Conservation (phyloP, 2,797 vertebrate species). For the Threskiornis aethiopicus region DNA sequence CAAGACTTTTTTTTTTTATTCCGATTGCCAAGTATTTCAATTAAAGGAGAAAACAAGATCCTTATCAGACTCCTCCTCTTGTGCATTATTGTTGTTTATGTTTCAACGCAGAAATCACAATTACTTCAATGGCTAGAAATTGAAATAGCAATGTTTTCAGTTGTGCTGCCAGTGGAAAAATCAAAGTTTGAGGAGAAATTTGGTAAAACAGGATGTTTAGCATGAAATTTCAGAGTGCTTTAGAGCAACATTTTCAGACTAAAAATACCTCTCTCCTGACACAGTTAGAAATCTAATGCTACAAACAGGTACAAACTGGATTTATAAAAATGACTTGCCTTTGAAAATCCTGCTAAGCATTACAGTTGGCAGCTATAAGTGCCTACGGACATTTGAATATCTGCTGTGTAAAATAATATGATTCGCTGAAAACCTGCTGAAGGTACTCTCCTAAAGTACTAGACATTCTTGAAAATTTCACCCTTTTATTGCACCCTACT, state of each 20-base stretch:
- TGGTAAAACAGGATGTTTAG: neutral
- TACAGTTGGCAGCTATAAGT: neutral
- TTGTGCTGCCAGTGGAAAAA: neutral
- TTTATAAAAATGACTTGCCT: slow-evolving; percentile 4
- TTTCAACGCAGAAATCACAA: neutral
- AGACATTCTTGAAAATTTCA: neutral
- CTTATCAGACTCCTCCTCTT: neutral
- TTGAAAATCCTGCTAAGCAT: slow-evolving; percentile 6
- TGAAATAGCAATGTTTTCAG: neutral
- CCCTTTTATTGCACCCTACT: neutral
- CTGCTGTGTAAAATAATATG: neutral
- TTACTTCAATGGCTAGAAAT: neutral
- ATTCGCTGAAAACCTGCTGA: neutral
- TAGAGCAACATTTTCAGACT: neutral
- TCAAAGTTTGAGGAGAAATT: neutral
- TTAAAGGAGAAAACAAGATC: neutral
- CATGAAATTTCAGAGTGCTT: slow-evolving; percentile 6
- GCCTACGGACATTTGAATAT: neutral
- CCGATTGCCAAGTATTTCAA: neutral
- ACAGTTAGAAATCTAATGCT: slow-evolving; percentile 14
- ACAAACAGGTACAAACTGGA: slow-evolving; percentile 17
- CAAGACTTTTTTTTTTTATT: neutral
- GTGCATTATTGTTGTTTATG: neutral
- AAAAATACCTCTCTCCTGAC: slow-evolving; percentile 14
- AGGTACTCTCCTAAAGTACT: neutral